Evolutionary conservation across 2,888 invertebrate genomes (phyloP).

Genomic region (Lysandra bellargus): DNA sequence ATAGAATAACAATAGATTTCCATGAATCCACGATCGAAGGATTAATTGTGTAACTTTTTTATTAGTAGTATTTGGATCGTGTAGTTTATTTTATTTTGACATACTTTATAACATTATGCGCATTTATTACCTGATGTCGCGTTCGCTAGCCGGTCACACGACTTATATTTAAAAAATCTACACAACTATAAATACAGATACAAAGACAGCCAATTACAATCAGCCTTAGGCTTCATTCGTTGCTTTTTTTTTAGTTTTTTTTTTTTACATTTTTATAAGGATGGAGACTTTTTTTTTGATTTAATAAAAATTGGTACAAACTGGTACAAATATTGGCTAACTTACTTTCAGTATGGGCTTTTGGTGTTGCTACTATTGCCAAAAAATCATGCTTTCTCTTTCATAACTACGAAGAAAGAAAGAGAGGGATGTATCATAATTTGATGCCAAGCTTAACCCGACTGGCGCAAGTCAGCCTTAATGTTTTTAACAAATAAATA

Average conservation of each 20-base stretch:
- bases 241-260: neutral
- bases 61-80: too few species aligned
- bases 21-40: too few species aligned
- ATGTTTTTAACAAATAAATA: neutral
- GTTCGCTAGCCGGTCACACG: slow-evolving; percentile 23
- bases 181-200: neutral
- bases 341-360: neutral
- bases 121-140: neutral
- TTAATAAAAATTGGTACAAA: neutral
- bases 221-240: neutral
- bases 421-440: neutral
- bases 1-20: too few species aligned
- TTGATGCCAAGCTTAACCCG: too few species aligned
- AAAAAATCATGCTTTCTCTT: neutral
- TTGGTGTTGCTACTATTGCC: too few species aligned
- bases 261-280: neutral
- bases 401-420: neutral
- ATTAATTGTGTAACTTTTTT: too few species aligned
- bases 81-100: neutral
- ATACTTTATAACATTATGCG: slow-evolving; percentile 2
- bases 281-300: neutral
- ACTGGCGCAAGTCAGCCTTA: too few species aligned
- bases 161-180: neutral
- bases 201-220: neutral
- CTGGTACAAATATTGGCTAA: neutral